These are phyloP conservation scores for Drosophila ustulata DNA, from an alignment of 2,888 invertebrate genomes.

Conservation along the genomic window DNA sequence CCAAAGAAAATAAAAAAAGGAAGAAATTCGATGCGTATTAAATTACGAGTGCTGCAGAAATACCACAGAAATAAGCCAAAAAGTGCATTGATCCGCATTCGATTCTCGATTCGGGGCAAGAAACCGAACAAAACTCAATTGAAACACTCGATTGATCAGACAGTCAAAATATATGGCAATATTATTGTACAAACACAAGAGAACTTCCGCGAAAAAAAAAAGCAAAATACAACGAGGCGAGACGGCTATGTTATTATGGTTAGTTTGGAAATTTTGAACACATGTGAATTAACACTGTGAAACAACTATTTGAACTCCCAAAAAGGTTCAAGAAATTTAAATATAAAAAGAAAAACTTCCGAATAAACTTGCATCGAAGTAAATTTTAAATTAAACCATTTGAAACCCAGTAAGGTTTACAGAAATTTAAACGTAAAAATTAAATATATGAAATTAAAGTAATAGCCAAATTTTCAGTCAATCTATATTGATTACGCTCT, in stretches of 20 bases:
- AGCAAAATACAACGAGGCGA: background rate
- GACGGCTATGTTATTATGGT: conserved; percentile 5
- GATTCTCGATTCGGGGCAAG: conserved; percentile 32
- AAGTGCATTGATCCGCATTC: conserved; percentile 76
- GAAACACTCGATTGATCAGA: conserved; percentile 2
- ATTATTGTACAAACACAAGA: conserved; percentile 8
- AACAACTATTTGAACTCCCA: conserved; percentile 10
- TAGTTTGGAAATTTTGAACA: background rate
- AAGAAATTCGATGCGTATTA: conserved; percentile 30
- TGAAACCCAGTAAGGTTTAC: too few species aligned
- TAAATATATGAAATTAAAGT: too few species aligned
- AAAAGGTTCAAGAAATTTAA: too few species aligned
- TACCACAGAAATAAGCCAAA: conserved; percentile 50
- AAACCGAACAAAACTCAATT: conserved; percentile 16
- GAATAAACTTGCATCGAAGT: too few species aligned
- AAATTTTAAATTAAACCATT: too few species aligned
- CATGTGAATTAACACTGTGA: conserved; percentile 16
- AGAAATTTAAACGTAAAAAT: too few species aligned
- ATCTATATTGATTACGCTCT: too few species aligned
- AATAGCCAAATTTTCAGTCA: too few species aligned
- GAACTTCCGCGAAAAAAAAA: conserved; percentile 13
- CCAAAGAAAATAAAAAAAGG: background rate
- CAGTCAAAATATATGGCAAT: conserved; percentile 13
- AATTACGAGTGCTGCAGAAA: conserved; percentile 44
- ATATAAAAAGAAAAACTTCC: too few species aligned